Base-by-base conservation (phyloP, 2,797 vertebrate genomes). In the Micrastur ruficollis region DNA sequence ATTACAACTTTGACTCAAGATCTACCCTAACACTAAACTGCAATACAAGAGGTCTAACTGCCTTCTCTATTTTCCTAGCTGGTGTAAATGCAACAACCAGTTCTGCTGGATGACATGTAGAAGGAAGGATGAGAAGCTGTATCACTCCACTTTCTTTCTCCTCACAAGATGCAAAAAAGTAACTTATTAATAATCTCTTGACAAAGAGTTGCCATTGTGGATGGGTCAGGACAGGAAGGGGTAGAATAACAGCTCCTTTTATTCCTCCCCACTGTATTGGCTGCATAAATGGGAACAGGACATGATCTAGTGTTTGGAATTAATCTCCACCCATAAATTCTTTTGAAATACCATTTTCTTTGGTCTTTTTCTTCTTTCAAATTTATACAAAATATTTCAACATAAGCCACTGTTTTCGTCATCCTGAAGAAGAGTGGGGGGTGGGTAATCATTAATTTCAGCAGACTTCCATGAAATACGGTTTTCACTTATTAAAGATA, bases 371-470 rank as follows among this genome's bases (percentile, higher is more conserved):
- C 26, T 66, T 81, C 40, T 86, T 93, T 89, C n/a, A 84, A 46
- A 90, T 50, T 70, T 76, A 21, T 55, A 86, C 40, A 79, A 62
- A 92, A 38, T 49, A 74, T 87, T 96, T 91, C 81, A 96, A 92
- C 78, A 89, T 52, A 80, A 91, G 25, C 50, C 71, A 82, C 59
- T 82, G 58, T 29, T 90, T 85, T 84, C 11, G 16, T 23, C 44
- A 90, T 79, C 38, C 42, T 70, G 27, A 75, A 81, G 31, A 10
- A 16, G 42, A 42, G 42, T 14, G 18, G 17, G 11, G 21, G 19
- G 11, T 4, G 8, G 79, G 2, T 40, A 80, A 55, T 29, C 0
- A 18, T 46, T 88, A 4, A 73, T 85, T 94, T 52, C 46, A 90
- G 66, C 44, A 90, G 20, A 93, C 6, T 85, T 87, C 20, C 47